Base-by-base conservation (phyloP, 2,113 vertebrate genomes). In the Perccottus glenii region DNA sequence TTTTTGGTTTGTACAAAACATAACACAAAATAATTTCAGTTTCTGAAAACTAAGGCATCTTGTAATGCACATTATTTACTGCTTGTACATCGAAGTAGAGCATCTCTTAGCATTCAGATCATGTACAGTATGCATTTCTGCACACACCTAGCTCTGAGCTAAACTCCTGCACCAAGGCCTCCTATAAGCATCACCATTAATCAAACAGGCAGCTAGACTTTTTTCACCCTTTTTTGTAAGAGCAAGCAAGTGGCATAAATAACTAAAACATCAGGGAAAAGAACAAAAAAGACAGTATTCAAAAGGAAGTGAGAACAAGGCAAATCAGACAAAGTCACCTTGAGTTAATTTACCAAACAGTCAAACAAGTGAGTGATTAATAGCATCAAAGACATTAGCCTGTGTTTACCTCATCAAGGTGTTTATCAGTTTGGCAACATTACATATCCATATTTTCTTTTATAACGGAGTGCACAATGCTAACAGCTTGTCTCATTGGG, bases 251-350 rank as follows among this genome's bases (percentile, higher is more conserved):
- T 85, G 80, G 65, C 67, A 85, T 86, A 86, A 89, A 88, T 87
- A 89, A 84, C 73, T 56, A 59, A 80, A 86, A 77, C 75, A 86
- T 84, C 68, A 71, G 56, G 63, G 62, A 32, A 56, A 68, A 53
- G 12, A 44, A 6, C 43, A 33, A 40, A 60, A 56, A 63, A 67
- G 43, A 73, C 38, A 38, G 12, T 35, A 48, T 36, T 70, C 61
- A 75, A 77, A 62, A 53, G 72, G 60, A 59, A 72, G 52, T 15
- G 32, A 56, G 38, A 58, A 19, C 76, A 47, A 56, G 15, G 60
- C n/a, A 60, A 73, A 83, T 68, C 42, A 43, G 52, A 49, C 60
- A 87, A 89, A 84, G 89, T 90, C 88, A 92, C 88, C 87, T 89
- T 91, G 77, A 81, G 73, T 73, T 79, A 60, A 87, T 84, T 87